These are phyloP conservation scores for Geodia barretti DNA, from an alignment of 37 sponge, comb jelly and placozoan species.

Conservation along the genomic window DNA sequence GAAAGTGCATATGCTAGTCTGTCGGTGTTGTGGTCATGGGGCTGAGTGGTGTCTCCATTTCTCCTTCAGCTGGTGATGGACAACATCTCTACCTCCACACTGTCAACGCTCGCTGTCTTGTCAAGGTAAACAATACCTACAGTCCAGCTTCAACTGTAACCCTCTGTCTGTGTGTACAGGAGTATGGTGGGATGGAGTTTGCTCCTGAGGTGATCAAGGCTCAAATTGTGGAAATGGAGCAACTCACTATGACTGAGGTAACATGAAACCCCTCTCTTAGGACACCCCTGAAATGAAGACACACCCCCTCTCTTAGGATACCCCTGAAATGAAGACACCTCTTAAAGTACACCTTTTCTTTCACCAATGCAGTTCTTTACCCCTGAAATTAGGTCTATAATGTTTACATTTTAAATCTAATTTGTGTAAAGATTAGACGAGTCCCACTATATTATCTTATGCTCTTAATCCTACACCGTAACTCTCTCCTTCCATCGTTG, in stretches of 20 bases:
- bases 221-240: constrained; percentile 80
- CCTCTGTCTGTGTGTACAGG: constrained; percentile 38
- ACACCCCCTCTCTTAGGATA: no score
- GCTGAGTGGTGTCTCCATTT: no score
- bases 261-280: no score
- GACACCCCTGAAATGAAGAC: no score
- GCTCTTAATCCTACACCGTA: not conserved
- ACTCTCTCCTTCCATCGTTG: not conserved
- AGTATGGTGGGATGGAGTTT: constrained; percentile 70
- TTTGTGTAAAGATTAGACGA: no score
- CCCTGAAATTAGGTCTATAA: no score
- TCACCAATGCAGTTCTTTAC: no score
- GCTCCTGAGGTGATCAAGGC: constrained; percentile 67
- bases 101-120: constrained; percentile 71
- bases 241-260: constrained; percentile 72
- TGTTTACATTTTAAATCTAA: no score
- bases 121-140: constrained; percentile 41
- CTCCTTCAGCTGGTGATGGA: constrained; percentile 80
- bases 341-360: no score
- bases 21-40: no score
- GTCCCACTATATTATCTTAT: not conserved
- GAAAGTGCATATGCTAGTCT: no score
- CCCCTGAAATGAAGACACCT: no score
- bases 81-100: constrained; percentile 92
- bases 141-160: not conserved